Evolutionary conservation across 1,140 invertebrate species (phyloP).

Genomic region (Zaprionus inermis): DNA sequence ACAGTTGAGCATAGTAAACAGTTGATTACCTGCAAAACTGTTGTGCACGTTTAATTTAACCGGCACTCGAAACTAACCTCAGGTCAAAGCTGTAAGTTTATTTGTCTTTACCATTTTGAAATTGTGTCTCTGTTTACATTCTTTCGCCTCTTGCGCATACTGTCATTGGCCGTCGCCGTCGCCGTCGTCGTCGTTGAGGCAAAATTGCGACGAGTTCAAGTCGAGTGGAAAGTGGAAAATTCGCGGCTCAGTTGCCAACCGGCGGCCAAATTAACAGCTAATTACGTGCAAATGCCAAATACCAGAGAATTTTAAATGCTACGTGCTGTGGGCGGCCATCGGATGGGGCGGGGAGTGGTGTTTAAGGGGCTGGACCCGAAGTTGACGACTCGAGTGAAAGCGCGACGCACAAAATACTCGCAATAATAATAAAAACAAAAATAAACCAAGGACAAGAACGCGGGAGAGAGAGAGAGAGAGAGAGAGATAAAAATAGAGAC

Average conservation of each 20-base stretch:
- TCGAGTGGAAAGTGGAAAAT: conserved; percentile 60
- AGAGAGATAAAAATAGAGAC: background rate
- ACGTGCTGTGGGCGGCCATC: background rate
- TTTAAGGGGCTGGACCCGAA: too few relatives aligned
- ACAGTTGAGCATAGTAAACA: background rate
- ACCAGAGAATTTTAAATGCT: conserved; percentile 41
- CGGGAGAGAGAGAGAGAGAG: background rate
- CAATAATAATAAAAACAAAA: conserved; percentile 22
- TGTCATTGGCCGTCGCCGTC: conserved; percentile 16
- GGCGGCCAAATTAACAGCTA: conserved; percentile 72
- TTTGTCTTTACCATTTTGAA: background rate
- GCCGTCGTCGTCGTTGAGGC: too few relatives aligned
- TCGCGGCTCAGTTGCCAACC: conserved; percentile 56
- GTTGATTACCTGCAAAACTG: background rate
- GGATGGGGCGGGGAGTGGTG: background rate
- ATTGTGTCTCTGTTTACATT: background rate
- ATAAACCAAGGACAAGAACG: background rate
- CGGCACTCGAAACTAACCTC: background rate
- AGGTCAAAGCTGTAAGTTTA: background rate
- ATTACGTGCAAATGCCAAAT: conserved; percentile 70
- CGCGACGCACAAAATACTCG: conserved; percentile 39
- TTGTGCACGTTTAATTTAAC: conserved; percentile 6
- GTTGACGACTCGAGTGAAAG: conserved; percentile 8
- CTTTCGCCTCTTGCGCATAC: background rate
- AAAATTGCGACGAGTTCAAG: conserved; percentile 25